phyloP scores from a whole-genome alignment of 2,797 vertebrate genomes.

The Anabas testudineus region DNA sequence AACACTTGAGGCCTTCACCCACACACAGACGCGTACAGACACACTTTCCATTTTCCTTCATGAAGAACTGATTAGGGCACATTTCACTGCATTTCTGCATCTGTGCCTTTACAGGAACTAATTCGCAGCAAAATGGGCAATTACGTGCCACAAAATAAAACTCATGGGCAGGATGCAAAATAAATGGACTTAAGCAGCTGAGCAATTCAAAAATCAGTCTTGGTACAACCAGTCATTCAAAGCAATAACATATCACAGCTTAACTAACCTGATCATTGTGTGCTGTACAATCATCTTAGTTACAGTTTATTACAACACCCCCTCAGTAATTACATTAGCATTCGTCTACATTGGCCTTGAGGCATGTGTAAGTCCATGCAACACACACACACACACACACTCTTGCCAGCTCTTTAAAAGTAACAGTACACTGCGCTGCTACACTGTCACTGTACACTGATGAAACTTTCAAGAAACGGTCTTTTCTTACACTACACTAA shows the following conservation, averaged over 20 bases:
- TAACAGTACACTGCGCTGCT: conserved; percentile 57
- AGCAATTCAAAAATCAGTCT: conserved; percentile 53
- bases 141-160: conserved; percentile 35
- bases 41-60: conserved; percentile 10
- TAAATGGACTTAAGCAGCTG: conserved; percentile 21
- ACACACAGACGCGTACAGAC: conserved; percentile 19
- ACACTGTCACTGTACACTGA: neutral
- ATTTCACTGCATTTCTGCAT: conserved; percentile 23
- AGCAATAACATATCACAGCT: conserved; percentile 60
- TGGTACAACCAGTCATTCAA: conserved; percentile 50
- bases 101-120: conserved; percentile 3
- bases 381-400: conserved; percentile 19
- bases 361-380: conserved; percentile 72
- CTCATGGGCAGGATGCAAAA: conserved; percentile 27
- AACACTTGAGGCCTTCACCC: conserved; percentile 59
- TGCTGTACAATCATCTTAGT: conserved; percentile 81
- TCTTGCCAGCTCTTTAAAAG: conserved; percentile 29
- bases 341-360: conserved; percentile 84
- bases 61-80: conserved; percentile 30
- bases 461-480: conserved; percentile 34
- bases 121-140: conserved; percentile 29
- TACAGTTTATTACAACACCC: conserved; percentile 85
- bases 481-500: conserved; percentile 12
- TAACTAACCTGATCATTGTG: conserved; percentile 76
- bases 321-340: conserved; percentile 84